Evolutionary conservation across 2,113 vertebrate species (phyloP), one percentile per base, ranked within the genome.

Genomic region (Progne subis): DNA sequence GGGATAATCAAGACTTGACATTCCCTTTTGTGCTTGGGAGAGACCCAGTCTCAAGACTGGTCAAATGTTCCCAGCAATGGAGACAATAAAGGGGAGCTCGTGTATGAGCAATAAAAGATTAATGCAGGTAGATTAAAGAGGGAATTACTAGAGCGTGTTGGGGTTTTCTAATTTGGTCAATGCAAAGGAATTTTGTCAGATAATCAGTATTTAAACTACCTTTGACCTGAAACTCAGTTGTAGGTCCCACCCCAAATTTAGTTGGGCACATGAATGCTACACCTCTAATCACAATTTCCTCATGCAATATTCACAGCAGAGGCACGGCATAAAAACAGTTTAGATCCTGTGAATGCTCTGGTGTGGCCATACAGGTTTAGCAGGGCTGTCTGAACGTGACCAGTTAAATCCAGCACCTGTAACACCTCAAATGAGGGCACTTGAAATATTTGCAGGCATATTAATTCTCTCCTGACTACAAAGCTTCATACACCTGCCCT

Each of bases 41-140:
- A 74, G 5, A 72, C 4, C 5, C 25, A 65, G 5, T 16, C 8
- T 44, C 19, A 55, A 50, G 44, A 12, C 0, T 43, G 8, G 15
- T 52, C n/a, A 43, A 43, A 81, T 19, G 11, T 47, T 85, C 74
- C 65, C 71, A 91, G 23, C 9, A 52, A 37, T 43, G 8, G 72
- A 85, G 34, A 60, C 11, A 72, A 25, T 43, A 64, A 69, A 29
- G 25, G 18, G 14, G 12, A 37, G 34, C 52, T 56, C 0, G 0
- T 70, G 32, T 26, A 49, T 70, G 74, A 74, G 39, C 31, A 70
- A 70, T 79, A 65, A 29, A 71, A 85, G 5, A 44, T 20, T 17
- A 71, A 53, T 53, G 18, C 47, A 19, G 15, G 8, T 18, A 60
- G 41, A 60, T 52, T 14, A 43, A 84, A 53, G 53, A 72, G 2